These are phyloP conservation scores for Aleiodes alternator DNA, from an alignment of 2,888 invertebrate species.

Conservation along the genomic window DNA sequence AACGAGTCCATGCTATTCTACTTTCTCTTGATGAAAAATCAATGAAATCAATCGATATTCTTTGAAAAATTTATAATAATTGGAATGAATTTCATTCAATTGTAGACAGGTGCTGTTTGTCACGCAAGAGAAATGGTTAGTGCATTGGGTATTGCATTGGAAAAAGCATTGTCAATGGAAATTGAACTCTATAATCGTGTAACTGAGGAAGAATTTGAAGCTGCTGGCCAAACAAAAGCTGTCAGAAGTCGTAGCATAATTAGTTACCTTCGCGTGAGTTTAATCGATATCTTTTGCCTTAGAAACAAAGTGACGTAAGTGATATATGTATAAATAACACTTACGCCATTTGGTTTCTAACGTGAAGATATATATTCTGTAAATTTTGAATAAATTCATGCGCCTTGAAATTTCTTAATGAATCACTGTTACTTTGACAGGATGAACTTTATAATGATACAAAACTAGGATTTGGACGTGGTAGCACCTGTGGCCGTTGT, in stretches of 20 bases:
- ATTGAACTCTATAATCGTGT: constrained; percentile 84
- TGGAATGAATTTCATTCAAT: too few species aligned
- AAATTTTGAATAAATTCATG: too few species aligned
- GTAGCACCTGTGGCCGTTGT: constrained; percentile 65
- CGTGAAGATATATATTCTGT: too few species aligned
- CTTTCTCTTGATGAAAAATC: not conserved
- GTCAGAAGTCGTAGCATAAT: constrained; percentile 82
- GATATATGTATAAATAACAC: too few species aligned
- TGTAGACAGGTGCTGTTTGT: constrained; percentile 82
- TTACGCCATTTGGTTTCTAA: too few species aligned
- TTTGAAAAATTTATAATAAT: too few species aligned
- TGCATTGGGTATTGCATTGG: constrained; percentile 83
- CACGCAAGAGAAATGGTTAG: constrained; percentile 82
- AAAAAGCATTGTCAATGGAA: constrained; percentile 83
- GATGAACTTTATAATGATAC: constrained; percentile 48
- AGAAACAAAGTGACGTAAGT: too few species aligned
- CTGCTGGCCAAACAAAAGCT: constrained; percentile 83
- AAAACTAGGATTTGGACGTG: not conserved
- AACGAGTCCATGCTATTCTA: too few species aligned
- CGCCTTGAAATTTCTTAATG: too few species aligned
- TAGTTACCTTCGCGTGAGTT: constrained; percentile 81
- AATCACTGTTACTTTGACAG: constrained; percentile 36
- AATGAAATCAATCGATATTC: not conserved
- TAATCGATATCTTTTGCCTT: not conserved
- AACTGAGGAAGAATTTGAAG: constrained; percentile 91